Evolutionary conservation across 2,888 invertebrate species (phyloP), one percentile per base, ranked within the genome.

Genomic region (Suillia variegata): DNA sequence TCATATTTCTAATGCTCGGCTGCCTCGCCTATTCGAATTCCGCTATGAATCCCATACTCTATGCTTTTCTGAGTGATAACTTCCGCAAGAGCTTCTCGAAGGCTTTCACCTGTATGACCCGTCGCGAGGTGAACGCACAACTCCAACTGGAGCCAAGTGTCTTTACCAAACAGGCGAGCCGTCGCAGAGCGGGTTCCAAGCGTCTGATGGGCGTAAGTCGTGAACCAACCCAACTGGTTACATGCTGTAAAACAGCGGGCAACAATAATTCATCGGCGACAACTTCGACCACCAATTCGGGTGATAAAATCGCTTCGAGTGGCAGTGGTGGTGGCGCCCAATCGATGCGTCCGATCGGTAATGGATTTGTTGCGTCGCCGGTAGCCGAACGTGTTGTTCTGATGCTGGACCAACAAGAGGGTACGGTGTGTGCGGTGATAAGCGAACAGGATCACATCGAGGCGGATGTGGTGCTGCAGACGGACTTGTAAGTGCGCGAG

Each of bases 41-140:
- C 2, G 94, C 95, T 1, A 91, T 96, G 87, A 96, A 96, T 82
- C 95, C 95, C 4, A 93, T 94, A 65, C 85, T 94, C 26, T 96
- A 96, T 83, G 95, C 96, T 1, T 96, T 96, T 78, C 85, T 96
- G 5, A 94, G 93, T 69, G 96, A 96, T 76, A 96, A 96, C 77
- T 96, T 96, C 82, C 95, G 94, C 81, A 96, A 95, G 83, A 94
- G 94, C 79, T 96, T 96, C 79, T 83, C 93, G 71, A 95, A 95
- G 80, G 95, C 94, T 3, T 95, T 94, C 83, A 92, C 93, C 1
- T 96, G 96, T 76, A 92, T 92, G 8, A 89, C 90, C 0, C 89
- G 91, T 2, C 91, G 91, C 70, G 94, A 94, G 67, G 88, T 93
- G 12, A 95, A 95, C 77, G 93, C 93, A 0, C 90, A 93, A 2